A percentile compares a stretch with the other conserved stretches of the same genome.
phyloP scores from a whole-genome alignment of 2,797 vertebrate species.

The Oreochromis mossambicus region DNA sequence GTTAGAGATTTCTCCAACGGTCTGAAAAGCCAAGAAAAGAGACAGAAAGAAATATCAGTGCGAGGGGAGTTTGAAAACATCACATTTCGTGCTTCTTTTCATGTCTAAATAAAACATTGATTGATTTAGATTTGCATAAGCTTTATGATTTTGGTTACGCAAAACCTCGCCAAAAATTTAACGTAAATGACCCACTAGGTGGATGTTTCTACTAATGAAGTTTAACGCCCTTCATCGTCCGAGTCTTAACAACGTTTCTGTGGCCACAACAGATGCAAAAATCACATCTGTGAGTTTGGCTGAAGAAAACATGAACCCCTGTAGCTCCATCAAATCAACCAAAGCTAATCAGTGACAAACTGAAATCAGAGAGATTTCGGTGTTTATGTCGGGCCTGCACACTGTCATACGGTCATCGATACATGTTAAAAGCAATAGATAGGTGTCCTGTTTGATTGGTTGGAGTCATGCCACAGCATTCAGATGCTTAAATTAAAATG shows the following conservation, averaged over 20 bases:
- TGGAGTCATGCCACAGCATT: background rate
- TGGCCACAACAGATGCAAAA: background rate
- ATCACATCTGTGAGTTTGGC: background rate
- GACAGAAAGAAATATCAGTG: background rate
- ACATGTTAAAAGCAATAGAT: background rate
- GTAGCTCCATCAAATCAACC: background rate
- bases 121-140: background rate
- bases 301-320: background rate
- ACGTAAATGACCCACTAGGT: fast-evolving
- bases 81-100: background rate
- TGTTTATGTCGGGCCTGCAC: background rate
- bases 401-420: background rate
- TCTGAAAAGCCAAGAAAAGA: background rate
- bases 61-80: background rate
- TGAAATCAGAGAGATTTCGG: background rate
- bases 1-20: background rate
- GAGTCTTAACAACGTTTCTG: background rate
- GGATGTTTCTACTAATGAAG: background rate
- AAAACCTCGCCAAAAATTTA: fast-evolving
- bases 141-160: background rate
- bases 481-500: background rate
- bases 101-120: background rate
- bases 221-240: fast-evolving
- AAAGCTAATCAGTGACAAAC: background rate
- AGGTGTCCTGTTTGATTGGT: background rate